Evolutionary conservation across 1,140 invertebrate genomes (phyloP), one percentile per base, ranked within the genome.

Genomic region (Drosophila funebris): DNA sequence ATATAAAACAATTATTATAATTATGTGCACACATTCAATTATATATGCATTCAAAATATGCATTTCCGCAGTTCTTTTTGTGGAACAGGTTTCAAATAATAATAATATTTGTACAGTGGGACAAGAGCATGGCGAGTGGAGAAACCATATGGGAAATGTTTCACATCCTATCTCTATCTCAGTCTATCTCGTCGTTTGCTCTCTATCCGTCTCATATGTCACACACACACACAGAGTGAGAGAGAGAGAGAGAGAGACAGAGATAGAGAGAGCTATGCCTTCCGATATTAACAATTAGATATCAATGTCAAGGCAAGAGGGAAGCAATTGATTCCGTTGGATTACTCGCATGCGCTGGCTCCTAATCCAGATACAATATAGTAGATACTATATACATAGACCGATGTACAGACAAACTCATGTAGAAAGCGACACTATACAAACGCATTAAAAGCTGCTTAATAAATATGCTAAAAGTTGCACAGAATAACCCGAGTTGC

Each of bases 81-180:
- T 69, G 52, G 61, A 70, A 63, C 69, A 73, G 36, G 62, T 57
- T 61, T 36, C 11, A 67, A 64, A 56, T 54, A 54, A 54, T 53
- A 62, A 44, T 60, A 46, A 58, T 83, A 62, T 82, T 81, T 81
- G 78, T 81, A 81, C 78, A 84, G 57, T 67, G 61, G 57, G 37
- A 67, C 48, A 53, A 60, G 24, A 37, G 58, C 73, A 54, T 48
- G 31, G 39, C 37, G 52, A 16, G n/a, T 37, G 61, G 37, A 11
- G 37, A 44, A 20, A 56, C 24, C 11, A 27, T 27, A 31, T 31
- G 9, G 29, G 9, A 31, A 36, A 13, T n/a, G 13, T 13, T 36
- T 4, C 4, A 36, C 33, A 36, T 4, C 2, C 24, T 39, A 29
- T 20, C 5, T 39, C 22, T 31, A 31, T 77, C 27, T 57, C n/a